Evolutionary conservation across 1,140 invertebrate genomes (phyloP).

Genomic region (Gerris buenoi): DNA sequence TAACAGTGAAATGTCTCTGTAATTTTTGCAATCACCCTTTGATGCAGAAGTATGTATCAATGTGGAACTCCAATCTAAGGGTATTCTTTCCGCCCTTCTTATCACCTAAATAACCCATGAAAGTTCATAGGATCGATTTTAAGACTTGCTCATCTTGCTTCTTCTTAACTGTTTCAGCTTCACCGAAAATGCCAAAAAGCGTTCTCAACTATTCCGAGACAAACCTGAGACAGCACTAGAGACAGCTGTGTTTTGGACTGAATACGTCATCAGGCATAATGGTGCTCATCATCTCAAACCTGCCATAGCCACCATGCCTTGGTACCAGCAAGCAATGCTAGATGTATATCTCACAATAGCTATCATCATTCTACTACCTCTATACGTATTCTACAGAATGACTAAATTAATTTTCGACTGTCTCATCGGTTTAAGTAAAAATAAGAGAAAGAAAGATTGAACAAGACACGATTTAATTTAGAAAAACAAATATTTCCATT

Average conservation of each 20-base stretch:
- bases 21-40: too few relatives aligned
- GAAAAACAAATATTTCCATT: too few relatives aligned
- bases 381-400: neutral
- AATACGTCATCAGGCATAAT: constrained; percentile 41
- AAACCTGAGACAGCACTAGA: constrained; percentile 29
- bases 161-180: constrained; percentile 8
- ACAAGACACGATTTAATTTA: too few relatives aligned
- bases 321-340: constrained; percentile 41
- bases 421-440: too few relatives aligned
- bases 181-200: constrained; percentile 2
- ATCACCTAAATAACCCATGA: neutral
- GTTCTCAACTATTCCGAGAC: constrained; percentile 9
- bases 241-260: constrained; percentile 42
- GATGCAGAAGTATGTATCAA: too few relatives aligned
- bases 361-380: neutral
- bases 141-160: constrained; percentile 1
- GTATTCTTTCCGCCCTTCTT: neutral
- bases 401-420: too few relatives aligned
- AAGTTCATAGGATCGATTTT: neutral
- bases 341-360: constrained; percentile 30
- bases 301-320: constrained; percentile 36
- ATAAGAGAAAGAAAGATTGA: too few relatives aligned
- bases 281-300: constrained; percentile 38
- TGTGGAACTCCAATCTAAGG: too few relatives aligned
- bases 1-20: too few relatives aligned